phyloP scores from a whole-genome alignment of 1,140 invertebrate species.

The Pogonomyrmex barbatus region DNA sequence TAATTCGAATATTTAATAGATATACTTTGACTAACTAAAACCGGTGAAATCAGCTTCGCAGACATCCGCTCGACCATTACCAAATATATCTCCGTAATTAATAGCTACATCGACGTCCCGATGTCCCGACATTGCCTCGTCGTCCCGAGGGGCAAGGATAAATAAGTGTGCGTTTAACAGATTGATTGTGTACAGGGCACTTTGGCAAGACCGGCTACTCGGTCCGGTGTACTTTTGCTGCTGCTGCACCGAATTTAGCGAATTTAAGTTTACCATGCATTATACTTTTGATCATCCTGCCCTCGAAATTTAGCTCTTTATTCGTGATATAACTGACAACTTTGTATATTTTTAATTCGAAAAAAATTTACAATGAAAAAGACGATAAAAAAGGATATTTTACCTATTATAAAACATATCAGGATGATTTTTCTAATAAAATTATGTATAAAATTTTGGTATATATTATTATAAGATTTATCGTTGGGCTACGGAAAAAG shows the following conservation, averaged over 20 bases:
- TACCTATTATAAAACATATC: background rate
- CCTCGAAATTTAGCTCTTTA: slow-evolving; percentile 27
- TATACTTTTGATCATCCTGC: slow-evolving; percentile 45
- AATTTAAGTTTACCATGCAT: slow-evolving; percentile 58
- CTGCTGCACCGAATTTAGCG: slow-evolving; percentile 64
- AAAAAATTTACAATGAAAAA: background rate
- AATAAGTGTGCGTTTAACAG: slow-evolving; percentile 78
- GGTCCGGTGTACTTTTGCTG: slow-evolving; percentile 63
- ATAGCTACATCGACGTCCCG: slow-evolving; percentile 58
- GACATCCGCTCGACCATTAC: slow-evolving; percentile 50
- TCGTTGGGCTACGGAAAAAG: slow-evolving; percentile 23
- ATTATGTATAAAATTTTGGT: slow-evolving; percentile 22
- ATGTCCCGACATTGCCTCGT: slow-evolving; percentile 46
- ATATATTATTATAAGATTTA: slow-evolving; percentile 35
- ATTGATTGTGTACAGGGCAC: slow-evolving; percentile 81
- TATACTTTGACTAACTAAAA: slow-evolving; percentile 26
- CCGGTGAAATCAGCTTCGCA: slow-evolving; percentile 29
- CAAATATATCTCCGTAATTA: slow-evolving; percentile 76
- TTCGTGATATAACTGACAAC: background rate
- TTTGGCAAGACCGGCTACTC: slow-evolving; percentile 77
- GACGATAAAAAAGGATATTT: background rate
- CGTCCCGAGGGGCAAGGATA: slow-evolving; percentile 72
- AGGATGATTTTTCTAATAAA: background rate
- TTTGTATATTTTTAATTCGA: background rate
- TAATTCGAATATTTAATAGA: slow-evolving; percentile 6